Evolutionary conservation across 2,113 vertebrate genomes (phyloP).

Genomic region (Argyrosomus japonicus): DNA sequence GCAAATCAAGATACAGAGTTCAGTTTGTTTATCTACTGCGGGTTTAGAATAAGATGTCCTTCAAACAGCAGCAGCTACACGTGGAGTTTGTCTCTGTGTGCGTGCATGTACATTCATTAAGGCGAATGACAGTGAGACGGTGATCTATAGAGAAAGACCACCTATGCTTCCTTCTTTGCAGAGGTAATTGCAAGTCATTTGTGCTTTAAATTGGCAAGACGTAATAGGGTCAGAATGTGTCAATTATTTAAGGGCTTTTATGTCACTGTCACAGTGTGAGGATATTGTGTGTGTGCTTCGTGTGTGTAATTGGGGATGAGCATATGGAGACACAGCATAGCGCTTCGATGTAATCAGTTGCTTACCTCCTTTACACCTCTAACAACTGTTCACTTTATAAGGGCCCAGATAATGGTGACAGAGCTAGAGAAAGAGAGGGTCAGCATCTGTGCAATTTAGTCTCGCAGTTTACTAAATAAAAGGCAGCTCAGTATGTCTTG

Average conservation of each 20-base stretch:
- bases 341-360: constrained; percentile 5
- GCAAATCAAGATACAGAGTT: constrained; percentile 16
- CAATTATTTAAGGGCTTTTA: not conserved
- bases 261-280: not conserved
- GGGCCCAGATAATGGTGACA: constrained; percentile 16
- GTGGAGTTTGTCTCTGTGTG: not conserved
- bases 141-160: not conserved
- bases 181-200: not conserved
- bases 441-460: not conserved
- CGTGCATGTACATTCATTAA: not conserved
- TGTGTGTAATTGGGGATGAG: not conserved
- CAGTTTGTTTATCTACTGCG: constrained; percentile 5
- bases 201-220: constrained; percentile 19
- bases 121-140: not conserved
- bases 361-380: not conserved
- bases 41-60: constrained; percentile 16
- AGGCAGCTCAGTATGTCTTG: constrained; percentile 1
- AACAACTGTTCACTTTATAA: constrained; percentile 4
- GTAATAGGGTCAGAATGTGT: not conserved
- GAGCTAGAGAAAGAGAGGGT: not conserved
- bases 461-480: constrained; percentile 1
- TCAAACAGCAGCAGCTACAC: not conserved
- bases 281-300: not conserved
- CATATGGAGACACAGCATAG: not conserved
- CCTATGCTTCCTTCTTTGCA: not conserved